A percentile compares a stretch with the other conserved stretches of the same genome.
Evolutionary conservation across 2,113 vertebrate species (phyloP).

Genomic region (Equus przewalskii): DNA sequence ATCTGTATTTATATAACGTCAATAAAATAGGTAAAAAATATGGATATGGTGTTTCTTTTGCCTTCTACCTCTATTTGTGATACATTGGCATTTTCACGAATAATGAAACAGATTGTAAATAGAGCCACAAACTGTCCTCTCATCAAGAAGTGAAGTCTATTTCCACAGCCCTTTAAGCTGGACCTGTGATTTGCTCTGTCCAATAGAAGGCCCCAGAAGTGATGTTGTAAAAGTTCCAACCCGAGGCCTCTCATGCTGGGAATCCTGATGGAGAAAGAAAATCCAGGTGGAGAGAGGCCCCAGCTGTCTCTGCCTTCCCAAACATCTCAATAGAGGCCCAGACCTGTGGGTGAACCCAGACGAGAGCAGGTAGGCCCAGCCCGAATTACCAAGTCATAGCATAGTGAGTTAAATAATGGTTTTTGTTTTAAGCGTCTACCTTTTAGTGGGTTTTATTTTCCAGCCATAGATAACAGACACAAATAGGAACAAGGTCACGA

Average conservation of each 20-base stretch:
- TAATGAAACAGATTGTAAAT: background rate
- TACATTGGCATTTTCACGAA: background rate
- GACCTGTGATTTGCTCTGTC: background rate
- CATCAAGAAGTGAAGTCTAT: background rate
- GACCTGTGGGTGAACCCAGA: background rate
- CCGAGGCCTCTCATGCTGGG: background rate
- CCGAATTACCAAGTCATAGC: background rate
- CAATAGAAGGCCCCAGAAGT: background rate
- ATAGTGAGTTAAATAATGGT: background rate
- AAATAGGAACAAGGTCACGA: background rate
- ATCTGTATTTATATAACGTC: background rate
- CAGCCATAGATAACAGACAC: background rate
- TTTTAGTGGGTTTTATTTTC: background rate
- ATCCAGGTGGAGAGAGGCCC: background rate
- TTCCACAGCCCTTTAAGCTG: background rate
- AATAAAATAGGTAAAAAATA: background rate
- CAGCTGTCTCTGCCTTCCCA: background rate
- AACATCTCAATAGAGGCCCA: background rate
- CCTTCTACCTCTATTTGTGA: background rate
- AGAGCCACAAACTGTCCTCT: background rate
- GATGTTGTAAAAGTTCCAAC: background rate
- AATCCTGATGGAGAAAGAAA: background rate
- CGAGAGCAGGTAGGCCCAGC: background rate
- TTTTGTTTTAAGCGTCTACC: background rate
- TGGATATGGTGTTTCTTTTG: background rate